A percentile compares a stretch with the other conserved stretches of the same genome.
These are phyloP conservation scores for Erpobdella octoculata DNA, from an alignment of 2,888 invertebrate species.

Conservation along the genomic window DNA sequence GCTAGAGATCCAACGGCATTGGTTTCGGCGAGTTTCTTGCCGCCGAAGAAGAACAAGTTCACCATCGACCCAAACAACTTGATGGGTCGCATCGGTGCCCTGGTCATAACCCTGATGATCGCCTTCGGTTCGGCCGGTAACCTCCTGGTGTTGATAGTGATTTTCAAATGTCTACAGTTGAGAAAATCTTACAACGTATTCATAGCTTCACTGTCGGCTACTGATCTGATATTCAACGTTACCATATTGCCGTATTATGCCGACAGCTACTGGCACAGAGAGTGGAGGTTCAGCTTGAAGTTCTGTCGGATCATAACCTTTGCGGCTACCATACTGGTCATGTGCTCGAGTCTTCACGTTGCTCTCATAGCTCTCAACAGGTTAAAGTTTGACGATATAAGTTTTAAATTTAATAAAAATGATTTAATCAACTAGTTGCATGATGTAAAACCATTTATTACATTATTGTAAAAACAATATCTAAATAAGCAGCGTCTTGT, in stretches of 20 bases:
- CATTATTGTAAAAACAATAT: no score
- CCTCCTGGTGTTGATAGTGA: constrained; percentile 18
- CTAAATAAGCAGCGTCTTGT: not conserved
- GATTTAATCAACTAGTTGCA: no score
- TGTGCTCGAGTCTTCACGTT: constrained; percentile 29
- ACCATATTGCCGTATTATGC: constrained; percentile 31
- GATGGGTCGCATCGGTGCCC: constrained; percentile 28
- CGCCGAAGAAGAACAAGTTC: no score
- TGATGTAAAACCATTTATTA: not conserved
- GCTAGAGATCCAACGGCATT: no score
- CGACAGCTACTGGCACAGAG: constrained; percentile 26
- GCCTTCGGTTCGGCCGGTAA: constrained; percentile 26
- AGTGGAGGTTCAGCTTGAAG: constrained; percentile 22
- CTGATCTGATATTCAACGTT: no score
- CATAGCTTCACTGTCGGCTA: constrained; percentile 31
- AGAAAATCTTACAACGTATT: constrained; percentile 30
- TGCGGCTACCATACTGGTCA: constrained; percentile 25
- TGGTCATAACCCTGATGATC: constrained; percentile 19
- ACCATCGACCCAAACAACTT: constrained; percentile 25
- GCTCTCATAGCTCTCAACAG: constrained; percentile 30
- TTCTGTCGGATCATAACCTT: constrained; percentile 28
- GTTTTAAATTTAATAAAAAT: no score
- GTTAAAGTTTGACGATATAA: not conserved
- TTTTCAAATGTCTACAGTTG: constrained; percentile 15
- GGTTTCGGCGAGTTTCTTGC: no score